Percentiles rank a stretch among this genome's conserved stretches.
Conservation (phyloP, 1,140 invertebrate genomes). For the Prorops nasuta region DNA sequence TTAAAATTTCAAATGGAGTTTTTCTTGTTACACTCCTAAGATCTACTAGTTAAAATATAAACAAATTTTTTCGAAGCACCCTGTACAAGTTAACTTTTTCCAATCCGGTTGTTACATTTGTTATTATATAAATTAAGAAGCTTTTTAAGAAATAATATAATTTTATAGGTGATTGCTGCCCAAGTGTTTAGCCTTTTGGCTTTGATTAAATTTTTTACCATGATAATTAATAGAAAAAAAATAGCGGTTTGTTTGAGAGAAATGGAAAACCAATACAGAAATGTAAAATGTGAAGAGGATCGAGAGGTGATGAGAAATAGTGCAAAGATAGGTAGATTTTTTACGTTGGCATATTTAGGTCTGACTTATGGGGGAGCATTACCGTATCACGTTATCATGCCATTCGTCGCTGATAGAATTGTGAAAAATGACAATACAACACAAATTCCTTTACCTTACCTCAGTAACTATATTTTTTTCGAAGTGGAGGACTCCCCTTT, state of each 20-base stretch:
- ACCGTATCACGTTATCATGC: constrained; percentile 48
- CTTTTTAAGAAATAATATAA: too few relatives aligned
- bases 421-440: constrained; percentile 39
- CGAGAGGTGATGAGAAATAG: constrained; percentile 37
- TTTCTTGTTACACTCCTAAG: too few relatives aligned
- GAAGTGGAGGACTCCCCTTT: constrained; percentile 38
- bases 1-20: too few relatives aligned
- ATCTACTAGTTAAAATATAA: too few relatives aligned
- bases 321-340: constrained; percentile 40
- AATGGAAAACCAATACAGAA: constrained; percentile 38
- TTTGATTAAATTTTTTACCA: constrained; percentile 45
- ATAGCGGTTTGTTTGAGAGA: constrained; percentile 36
- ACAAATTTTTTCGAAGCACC: too few relatives aligned
- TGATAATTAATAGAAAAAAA: constrained; percentile 40
- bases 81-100: too few relatives aligned
- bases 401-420: constrained; percentile 35
- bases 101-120: too few relatives aligned
- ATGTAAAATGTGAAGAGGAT: constrained; percentile 34
- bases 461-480: constrained; percentile 46
- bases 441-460: constrained; percentile 45
- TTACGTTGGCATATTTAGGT: constrained; percentile 39
- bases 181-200: constrained; percentile 44
- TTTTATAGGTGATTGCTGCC: constrained; percentile 36
- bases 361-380: constrained; percentile 44
- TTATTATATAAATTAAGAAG: too few relatives aligned